These are phyloP conservation scores for Tinamus guttatus DNA, from an alignment of 2,113 vertebrate genomes.

Conservation along the genomic window DNA sequence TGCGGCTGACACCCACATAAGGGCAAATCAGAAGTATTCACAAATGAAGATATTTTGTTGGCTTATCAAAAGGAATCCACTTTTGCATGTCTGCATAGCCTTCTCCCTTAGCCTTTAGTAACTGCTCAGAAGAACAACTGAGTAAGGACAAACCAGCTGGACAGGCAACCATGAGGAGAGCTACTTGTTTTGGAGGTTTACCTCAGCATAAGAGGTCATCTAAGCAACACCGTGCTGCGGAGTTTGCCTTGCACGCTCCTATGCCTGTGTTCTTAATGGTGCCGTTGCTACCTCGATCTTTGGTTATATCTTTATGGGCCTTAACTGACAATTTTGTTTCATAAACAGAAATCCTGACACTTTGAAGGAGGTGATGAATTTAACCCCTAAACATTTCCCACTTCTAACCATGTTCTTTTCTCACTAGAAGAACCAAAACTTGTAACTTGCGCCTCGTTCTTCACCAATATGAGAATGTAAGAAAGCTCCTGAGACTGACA, in stretches of 20 bases:
- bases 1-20: not conserved
- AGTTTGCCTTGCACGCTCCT: not conserved
- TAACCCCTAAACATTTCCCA: not conserved
- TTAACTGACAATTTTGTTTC: not conserved
- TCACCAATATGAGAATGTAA: not conserved
- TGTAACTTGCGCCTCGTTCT: not conserved
- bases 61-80: not conserved
- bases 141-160: not conserved
- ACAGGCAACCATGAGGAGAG: not conserved
- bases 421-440: not conserved
- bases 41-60: not conserved
- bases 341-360: not conserved
- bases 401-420: not conserved
- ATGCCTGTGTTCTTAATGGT: not conserved
- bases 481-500: not conserved
- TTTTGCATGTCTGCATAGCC: not conserved
- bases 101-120: not conserved
- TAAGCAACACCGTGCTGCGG: not conserved
- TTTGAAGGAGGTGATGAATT: not conserved
- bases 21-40: not conserved
- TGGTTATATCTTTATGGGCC: not conserved
- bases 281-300: not conserved
- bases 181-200: not conserved
- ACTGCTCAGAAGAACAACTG: not conserved
- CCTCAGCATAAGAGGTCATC: not conserved